phyloP scores from a whole-genome alignment of 2,113 vertebrate genomes.

The Melanostigma gelatinosum region DNA sequence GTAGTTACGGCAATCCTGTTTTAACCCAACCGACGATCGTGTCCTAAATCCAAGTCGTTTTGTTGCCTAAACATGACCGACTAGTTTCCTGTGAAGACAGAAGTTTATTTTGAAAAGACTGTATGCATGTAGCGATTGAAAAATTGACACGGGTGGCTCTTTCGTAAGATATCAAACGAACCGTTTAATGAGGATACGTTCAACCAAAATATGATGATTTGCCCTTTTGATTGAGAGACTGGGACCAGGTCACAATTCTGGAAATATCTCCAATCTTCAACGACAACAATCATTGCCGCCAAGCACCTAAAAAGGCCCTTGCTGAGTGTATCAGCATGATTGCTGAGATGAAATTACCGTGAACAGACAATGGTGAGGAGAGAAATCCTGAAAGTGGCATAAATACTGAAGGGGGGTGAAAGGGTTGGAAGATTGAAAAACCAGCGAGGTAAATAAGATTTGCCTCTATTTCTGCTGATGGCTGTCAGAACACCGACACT shows the following conservation, averaged over 20 bases:
- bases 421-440: constrained; percentile 47
- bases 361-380: constrained; percentile 44
- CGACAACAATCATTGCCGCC: constrained; percentile 13
- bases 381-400: constrained; percentile 60
- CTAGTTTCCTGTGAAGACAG: background rate
- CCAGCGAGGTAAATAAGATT: constrained; percentile 77
- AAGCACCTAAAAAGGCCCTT: constrained; percentile 26
- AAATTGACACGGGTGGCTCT: background rate
- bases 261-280: constrained; percentile 20
- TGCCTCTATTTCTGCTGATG: constrained; percentile 76
- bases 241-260: constrained; percentile 17
- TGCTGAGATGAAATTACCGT: constrained; percentile 43
- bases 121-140: background rate
- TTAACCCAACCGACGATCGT: background rate
- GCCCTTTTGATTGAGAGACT: constrained; percentile 19
- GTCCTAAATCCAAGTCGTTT: no score
- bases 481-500: constrained; percentile 74
- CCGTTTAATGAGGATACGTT: background rate
- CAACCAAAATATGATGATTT: background rate
- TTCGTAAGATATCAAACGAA: background rate
- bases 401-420: constrained; percentile 39
- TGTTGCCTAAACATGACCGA: no score
- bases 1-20: no score
- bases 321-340: constrained; percentile 41
- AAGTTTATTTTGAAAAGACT: background rate